Evolutionary conservation across 2,113 vertebrate genomes (phyloP).

Genomic region (Pao palembangensis): DNA sequence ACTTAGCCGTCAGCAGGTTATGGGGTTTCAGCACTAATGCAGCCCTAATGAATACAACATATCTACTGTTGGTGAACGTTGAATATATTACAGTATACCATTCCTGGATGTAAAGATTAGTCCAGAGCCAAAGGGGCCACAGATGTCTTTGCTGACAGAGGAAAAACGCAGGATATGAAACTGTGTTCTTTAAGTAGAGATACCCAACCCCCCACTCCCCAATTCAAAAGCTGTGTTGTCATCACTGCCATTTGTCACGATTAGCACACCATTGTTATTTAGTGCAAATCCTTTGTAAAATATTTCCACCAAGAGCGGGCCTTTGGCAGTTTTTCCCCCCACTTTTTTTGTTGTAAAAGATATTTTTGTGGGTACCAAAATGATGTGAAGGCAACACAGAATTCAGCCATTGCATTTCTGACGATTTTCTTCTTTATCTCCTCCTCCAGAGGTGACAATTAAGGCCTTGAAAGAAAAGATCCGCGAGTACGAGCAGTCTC

Average conservation of each 20-base stretch:
- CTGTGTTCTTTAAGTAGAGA: background rate
- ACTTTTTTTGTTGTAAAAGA: background rate
- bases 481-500: conserved; percentile 94
- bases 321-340: background rate
- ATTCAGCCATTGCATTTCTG: background rate
- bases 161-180: conserved; percentile 46
- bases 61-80: conserved; percentile 45
- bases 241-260: too few relatives aligned
- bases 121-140: conserved; percentile 32
- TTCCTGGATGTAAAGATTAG: conserved; percentile 54
- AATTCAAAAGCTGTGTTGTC: too few relatives aligned
- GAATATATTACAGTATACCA: conserved; percentile 46
- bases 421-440: conserved; percentile 42
- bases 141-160: conserved; percentile 39
- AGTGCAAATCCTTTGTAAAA: too few relatives aligned
- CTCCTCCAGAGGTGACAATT: conserved; percentile 91
- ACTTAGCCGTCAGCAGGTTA: conserved; percentile 63
- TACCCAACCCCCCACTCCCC: too few relatives aligned
- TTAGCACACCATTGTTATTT: too few relatives aligned
- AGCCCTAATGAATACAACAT: conserved; percentile 66
- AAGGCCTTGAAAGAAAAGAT: conserved; percentile 99
- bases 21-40: conserved; percentile 64
- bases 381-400: too few relatives aligned
- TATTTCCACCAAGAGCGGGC: too few relatives aligned
- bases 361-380: too few relatives aligned